Percentiles rank a stretch among this genome's conserved stretches.
Conservation (phyloP, 1,140 invertebrate genomes). For the Scaptomyza graminum region DNA sequence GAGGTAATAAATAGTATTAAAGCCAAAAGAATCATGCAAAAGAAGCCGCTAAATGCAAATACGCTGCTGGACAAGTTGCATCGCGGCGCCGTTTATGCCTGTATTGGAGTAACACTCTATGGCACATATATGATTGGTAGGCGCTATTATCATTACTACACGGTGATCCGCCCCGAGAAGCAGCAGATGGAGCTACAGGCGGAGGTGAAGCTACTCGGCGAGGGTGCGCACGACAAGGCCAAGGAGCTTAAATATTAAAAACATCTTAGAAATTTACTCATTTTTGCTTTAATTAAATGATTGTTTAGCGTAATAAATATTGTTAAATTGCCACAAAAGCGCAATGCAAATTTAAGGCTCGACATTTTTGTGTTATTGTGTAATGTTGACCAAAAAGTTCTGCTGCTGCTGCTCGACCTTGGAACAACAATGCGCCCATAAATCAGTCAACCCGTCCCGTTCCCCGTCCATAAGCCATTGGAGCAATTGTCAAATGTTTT, state of each 20-base stretch:
- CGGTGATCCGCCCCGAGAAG: constrained; percentile 81
- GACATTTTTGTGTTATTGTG: constrained; percentile 19
- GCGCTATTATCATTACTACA: constrained; percentile 83
- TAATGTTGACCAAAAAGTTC: constrained; percentile 15
- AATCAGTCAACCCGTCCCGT: constrained; percentile 21
- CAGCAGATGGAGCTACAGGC: constrained; percentile 75
- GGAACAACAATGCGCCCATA: constrained; percentile 21
- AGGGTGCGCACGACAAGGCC: constrained; percentile 74
- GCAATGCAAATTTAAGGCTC: neutral
- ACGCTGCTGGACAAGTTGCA: constrained; percentile 84
- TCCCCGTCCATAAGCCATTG: constrained; percentile 3
- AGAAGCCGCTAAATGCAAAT: constrained; percentile 73
- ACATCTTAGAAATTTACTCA: neutral
- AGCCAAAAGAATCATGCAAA: constrained; percentile 61
- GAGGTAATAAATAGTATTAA: neutral
- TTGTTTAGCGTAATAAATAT: constrained; percentile 44
- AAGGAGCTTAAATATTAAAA: constrained; percentile 75
- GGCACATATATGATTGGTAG: constrained; percentile 82
- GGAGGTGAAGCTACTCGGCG: constrained; percentile 76
- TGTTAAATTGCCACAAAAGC: constrained; percentile 1
- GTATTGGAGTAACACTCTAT: constrained; percentile 84
- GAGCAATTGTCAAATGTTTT: constrained; percentile 29
- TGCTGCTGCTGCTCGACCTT: constrained; percentile 3
- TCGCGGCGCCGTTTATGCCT: constrained; percentile 84
- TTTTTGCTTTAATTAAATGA: constrained; percentile 33